Evolutionary conservation across 1,140 invertebrate species (phyloP).

Genomic region (Philotrypesis tridentata): DNA sequence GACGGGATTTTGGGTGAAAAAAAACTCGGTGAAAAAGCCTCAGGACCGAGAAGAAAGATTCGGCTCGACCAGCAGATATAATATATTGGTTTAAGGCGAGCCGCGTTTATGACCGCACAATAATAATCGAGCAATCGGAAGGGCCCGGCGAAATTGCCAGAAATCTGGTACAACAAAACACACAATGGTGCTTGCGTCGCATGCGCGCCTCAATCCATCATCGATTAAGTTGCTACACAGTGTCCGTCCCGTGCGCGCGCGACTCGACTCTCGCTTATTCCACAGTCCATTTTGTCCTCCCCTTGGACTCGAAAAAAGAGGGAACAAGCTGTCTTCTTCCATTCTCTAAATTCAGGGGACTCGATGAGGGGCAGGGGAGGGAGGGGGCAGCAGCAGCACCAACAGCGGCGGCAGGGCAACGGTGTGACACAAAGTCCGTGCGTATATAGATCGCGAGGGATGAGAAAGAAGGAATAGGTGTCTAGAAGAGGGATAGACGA

Average conservation of each 20-base stretch:
- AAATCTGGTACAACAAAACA: not conserved
- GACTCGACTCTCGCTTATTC: conserved; percentile 2
- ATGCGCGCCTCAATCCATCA: conserved; percentile 36
- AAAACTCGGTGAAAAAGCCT: conserved; percentile 16
- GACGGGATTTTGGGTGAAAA: not conserved
- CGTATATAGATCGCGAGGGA: conserved; percentile 1
- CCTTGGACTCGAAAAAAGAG: not conserved
- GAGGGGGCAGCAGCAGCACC: not conserved
- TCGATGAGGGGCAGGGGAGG: no score
- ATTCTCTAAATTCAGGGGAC: conserved; percentile 36
- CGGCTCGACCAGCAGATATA: not conserved
- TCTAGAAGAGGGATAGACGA: not conserved
- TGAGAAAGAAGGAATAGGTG: conserved; percentile 8
- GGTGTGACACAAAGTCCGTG: conserved; percentile 30
- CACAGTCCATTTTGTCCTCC: not conserved
- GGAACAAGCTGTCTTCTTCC: conserved; percentile 4
- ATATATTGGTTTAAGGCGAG: conserved; percentile 43
- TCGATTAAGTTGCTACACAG: conserved; percentile 14
- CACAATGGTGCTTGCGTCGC: not conserved
- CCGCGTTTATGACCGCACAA: conserved; percentile 35
- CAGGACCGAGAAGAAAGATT: conserved; percentile 5
- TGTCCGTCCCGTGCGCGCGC: conserved; percentile 8
- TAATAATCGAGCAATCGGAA: conserved; percentile 41
- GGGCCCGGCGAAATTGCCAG: conserved; percentile 22
- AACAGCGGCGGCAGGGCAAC: no score